Percentiles rank a stretch among this genome's conserved stretches.
These are phyloP conservation scores for Bombylius discolor DNA, from an alignment of 2,888 invertebrate genomes.

Conservation along the genomic window DNA sequence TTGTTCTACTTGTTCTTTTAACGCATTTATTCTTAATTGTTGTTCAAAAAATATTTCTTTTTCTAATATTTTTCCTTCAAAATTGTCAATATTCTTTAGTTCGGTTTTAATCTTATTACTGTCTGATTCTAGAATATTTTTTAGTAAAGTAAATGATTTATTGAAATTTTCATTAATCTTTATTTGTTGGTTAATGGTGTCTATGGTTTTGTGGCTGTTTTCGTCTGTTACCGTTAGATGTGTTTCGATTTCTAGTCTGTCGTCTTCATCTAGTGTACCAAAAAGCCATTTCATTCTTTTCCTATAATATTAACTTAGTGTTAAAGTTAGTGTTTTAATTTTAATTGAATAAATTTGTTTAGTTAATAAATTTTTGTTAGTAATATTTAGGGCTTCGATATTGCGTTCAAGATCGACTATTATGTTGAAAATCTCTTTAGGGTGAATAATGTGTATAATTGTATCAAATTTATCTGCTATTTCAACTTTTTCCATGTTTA, in stretches of 20 bases:
- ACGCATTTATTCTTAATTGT: conserved; percentile 7
- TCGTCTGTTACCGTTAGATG: conserved; percentile 4
- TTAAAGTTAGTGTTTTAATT: neutral
- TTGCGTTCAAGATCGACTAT: neutral
- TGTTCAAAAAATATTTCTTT: conserved; percentile 4
- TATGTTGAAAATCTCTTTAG: neutral
- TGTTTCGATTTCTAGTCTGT: conserved; percentile 5
- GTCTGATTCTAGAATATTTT: conserved; percentile 8
- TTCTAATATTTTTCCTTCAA: neutral
- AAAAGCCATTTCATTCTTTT: conserved; percentile 3
- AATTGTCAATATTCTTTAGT: neutral
- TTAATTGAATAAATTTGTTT: conserved; percentile 2
- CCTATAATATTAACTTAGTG: conserved; percentile 4
- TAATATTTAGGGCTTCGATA: neutral
- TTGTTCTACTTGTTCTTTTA: conserved; percentile 9
- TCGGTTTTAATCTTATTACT: conserved; percentile 3
- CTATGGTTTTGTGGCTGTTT: conserved; percentile 8
- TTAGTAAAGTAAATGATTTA: conserved; percentile 4
- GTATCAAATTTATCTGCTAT: neutral
- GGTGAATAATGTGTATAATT: neutral
- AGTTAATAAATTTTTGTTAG: neutral
- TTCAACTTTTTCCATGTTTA: neutral
- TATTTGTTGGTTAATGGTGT: conserved; percentile 9
- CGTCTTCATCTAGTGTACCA: conserved; percentile 7
- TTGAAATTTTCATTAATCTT: conserved; percentile 9